These are phyloP conservation scores for Ladona fulva DNA, from an alignment of 1,140 invertebrate genomes.

Conservation along the genomic window DNA sequence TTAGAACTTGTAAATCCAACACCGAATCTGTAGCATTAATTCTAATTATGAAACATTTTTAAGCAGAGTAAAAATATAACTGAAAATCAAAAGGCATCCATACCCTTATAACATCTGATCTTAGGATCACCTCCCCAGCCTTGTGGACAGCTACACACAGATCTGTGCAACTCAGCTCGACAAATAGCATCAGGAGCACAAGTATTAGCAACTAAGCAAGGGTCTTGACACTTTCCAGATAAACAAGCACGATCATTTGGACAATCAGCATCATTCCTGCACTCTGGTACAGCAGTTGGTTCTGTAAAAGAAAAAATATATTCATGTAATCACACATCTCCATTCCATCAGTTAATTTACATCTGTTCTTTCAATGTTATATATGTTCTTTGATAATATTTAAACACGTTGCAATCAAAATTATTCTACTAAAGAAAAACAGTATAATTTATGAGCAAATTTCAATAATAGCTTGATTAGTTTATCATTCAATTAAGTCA, in stretches of 20 bases:
- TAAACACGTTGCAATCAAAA: no score
- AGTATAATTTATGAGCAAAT: no score
- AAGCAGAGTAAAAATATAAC: constrained; percentile 15
- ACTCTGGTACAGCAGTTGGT: constrained; percentile 49
- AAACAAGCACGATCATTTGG: constrained; percentile 66
- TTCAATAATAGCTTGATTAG: no score
- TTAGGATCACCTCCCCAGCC: constrained; percentile 82
- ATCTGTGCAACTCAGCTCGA: constrained; percentile 57
- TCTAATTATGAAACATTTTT: constrained; percentile 17
- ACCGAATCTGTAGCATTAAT: neutral
- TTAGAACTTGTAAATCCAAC: constrained; percentile 12
- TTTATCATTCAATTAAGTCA: no score
- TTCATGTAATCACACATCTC: constrained; percentile 21
- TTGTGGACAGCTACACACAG: constrained; percentile 69
- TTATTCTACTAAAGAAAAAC: no score
- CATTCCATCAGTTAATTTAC: neutral
- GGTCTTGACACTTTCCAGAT: constrained; percentile 63
- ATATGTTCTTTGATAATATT: neutral
- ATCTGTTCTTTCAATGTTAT: constrained; percentile 14
- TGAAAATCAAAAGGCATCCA: neutral
- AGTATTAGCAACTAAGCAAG: constrained; percentile 62
- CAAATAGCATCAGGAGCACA: constrained; percentile 75
- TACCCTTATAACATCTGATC: constrained; percentile 76
- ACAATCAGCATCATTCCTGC: constrained; percentile 61
- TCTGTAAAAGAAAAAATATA: constrained; percentile 31